These are phyloP conservation scores for Pseudotriccus pelzelni DNA, from an alignment of 2,797 vertebrate species.

Conservation along the genomic window DNA sequence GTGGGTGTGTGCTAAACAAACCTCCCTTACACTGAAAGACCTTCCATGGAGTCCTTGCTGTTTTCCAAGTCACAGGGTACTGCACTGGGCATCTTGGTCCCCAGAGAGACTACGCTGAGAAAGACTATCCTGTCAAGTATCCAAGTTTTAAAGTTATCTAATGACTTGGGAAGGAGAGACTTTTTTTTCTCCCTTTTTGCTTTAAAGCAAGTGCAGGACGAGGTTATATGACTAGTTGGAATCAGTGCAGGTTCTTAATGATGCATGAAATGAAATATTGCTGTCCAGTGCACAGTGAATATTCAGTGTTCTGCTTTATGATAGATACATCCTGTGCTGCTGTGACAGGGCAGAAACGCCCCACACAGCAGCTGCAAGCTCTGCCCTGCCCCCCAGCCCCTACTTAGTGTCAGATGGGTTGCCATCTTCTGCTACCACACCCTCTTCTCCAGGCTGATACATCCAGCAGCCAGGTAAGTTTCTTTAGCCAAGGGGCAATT, in stretches of 20 bases:
- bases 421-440: not conserved
- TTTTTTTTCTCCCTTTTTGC: not conserved
- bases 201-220: not conserved
- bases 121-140: not conserved
- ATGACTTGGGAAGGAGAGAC: not conserved
- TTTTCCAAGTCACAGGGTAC: not conserved
- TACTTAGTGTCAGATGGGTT: not conserved
- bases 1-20: not conserved
- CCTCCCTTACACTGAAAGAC: not conserved
- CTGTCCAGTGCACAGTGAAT: conserved; percentile 28
- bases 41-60: not conserved
- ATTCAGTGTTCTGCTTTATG: not conserved
- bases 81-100: not conserved
- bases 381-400: not conserved
- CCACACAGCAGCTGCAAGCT: not conserved
- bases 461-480: not conserved
- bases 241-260: conserved; percentile 54
- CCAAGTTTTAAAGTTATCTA: not conserved
- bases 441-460: not conserved
- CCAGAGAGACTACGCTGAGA: not conserved
- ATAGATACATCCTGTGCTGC: not conserved
- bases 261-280: conserved; percentile 64
- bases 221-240: conserved; percentile 38
- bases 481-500: not conserved
- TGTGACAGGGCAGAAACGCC: not conserved